Base-by-base conservation (phyloP, 1,140 invertebrate species). In the Acromyrmex echinatior region DNA sequence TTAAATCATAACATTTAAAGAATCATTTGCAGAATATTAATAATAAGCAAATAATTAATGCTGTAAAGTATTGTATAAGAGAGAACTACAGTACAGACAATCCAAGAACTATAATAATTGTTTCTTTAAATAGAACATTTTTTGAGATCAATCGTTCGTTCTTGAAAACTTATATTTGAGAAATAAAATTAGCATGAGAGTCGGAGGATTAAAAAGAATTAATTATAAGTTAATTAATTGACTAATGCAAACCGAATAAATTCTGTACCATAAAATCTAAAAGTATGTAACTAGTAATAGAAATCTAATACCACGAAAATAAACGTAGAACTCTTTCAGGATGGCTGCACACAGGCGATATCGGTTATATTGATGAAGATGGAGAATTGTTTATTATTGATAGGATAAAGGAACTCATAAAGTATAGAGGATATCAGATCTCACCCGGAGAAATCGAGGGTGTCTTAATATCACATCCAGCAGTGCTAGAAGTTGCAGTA, bases 391-490 rank as follows among this genome's bases (percentile, higher is more conserved):
- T 93, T 25, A 92, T 97, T 68, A 88, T 96, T 0, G 97, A 97
- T 60, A 93, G 97, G 73, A 60, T 96, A 12, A 97, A 97, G 81
- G 96, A 97, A 85, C 87, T 97, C 9, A 96, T 97, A 66, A 97
- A 97, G 90, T 96, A 96, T 45, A 96, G 96, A 93, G 96, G 96
- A 56, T 88, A 96, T 66, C 96, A 96, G 86, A 95, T 96, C 2
- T 92, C 96, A 0, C 97, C 97, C 3, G 94, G 96, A 0, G 96
- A 97, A 92, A 93, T 97, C 21, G 97, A 97, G 92, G 93, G 93
- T 77, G 16, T 97, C 2, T 92, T 97, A 35, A 87, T 95, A 9
- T 93, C 92, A 10, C 96, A 97, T 92, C 95, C 96, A 5, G 94
- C 89, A 12, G 95, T 97, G 3, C 87, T 91, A 45, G 97, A 97